These are phyloP conservation scores for Campoletis sonorensis DNA, from an alignment of 1,140 invertebrate species.

Conservation along the genomic window DNA sequence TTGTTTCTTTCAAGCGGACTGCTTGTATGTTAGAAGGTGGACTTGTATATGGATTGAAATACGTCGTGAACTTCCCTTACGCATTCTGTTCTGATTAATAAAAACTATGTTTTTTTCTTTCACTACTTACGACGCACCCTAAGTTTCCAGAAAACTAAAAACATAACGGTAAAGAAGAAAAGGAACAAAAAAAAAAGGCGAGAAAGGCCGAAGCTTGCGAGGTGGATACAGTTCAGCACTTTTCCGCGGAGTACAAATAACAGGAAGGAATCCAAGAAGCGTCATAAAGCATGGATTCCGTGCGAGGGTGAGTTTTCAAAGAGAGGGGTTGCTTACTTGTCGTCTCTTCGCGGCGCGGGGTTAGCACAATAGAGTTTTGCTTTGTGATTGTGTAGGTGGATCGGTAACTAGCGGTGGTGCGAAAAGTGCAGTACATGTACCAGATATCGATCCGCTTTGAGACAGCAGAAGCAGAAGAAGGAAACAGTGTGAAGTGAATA, in stretches of 20 bases:
- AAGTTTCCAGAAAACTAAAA: not conserved
- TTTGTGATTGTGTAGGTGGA: not conserved
- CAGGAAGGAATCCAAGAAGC: conserved; percentile 44
- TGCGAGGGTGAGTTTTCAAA: conserved; percentile 27
- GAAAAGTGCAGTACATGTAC: conserved; percentile 27
- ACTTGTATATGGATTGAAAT: not conserved
- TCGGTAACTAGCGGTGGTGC: not conserved
- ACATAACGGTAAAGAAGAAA: not conserved
- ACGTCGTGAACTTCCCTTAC: not conserved
- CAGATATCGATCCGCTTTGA: conserved; percentile 38
- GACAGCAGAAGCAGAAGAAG: conserved; percentile 19
- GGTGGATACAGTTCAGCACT: conserved; percentile 45
- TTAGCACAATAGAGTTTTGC: not conserved
- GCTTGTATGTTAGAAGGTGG: not conserved
- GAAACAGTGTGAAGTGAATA: conserved; percentile 21
- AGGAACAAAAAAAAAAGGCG: not conserved
- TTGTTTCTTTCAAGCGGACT: not conserved
- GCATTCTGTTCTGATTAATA: too few species aligned
- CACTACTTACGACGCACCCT: too few species aligned
- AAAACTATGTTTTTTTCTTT: too few species aligned
- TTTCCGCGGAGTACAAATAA: conserved; percentile 43
- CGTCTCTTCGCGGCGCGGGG: conserved; percentile 6
- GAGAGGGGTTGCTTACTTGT: conserved; percentile 32
- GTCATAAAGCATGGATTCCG: conserved; percentile 33
- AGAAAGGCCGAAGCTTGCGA: not conserved